These are phyloP conservation scores for Potamilus streckersoni DNA, from an alignment of 1,140 invertebrate genomes.

Conservation along the genomic window DNA sequence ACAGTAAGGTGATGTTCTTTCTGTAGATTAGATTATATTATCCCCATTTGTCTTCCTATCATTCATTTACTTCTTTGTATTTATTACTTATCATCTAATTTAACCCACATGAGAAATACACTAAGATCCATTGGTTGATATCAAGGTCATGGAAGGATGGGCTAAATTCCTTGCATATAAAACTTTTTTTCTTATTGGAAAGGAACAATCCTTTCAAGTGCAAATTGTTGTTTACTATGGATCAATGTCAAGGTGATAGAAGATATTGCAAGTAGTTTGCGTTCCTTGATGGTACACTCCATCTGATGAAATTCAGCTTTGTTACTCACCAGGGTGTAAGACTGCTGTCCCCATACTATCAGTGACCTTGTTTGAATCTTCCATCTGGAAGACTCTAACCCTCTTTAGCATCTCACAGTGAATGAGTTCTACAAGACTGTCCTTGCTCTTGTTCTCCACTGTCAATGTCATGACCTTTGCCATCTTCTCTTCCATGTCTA, in stretches of 20 bases:
- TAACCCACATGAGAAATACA: too few species aligned
- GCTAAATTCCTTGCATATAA: too few species aligned
- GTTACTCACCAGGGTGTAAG: conserved; percentile 31
- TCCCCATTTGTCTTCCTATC: too few species aligned
- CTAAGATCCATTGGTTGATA: too few species aligned
- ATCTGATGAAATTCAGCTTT: background rate
- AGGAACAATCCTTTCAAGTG: background rate
- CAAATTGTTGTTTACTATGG: background rate
- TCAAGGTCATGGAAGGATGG: too few species aligned
- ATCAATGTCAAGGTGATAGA: background rate
- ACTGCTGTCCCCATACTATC: conserved; percentile 26
- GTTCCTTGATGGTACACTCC: background rate
- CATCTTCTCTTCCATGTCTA: conserved; percentile 33
- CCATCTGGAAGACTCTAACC: conserved; percentile 39
- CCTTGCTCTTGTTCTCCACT: background rate
- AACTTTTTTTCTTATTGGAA: background rate
- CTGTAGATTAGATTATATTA: too few species aligned
- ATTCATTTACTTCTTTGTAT: too few species aligned
- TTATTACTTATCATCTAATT: too few species aligned
- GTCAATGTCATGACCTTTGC: conserved; percentile 14
- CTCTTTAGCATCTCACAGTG: conserved; percentile 47
- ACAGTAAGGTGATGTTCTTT: too few species aligned
- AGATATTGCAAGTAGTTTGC: background rate
- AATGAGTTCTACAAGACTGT: conserved; percentile 13
- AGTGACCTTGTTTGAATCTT: conserved; percentile 38